Base-by-base conservation (phyloP, 2,113 vertebrate species). In the Butorides virescens region DNA sequence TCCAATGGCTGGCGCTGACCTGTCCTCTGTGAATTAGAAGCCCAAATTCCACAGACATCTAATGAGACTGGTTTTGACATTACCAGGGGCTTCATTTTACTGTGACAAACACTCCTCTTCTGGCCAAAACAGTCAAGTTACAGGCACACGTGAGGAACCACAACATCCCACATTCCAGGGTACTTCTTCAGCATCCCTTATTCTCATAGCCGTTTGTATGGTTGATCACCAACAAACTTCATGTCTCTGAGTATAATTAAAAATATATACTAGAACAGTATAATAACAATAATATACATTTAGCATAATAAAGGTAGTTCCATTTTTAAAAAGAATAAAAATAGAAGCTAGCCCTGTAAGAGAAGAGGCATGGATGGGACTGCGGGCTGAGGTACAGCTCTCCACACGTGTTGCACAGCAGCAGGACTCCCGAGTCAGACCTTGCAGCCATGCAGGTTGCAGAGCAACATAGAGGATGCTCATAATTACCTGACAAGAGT, bases 131-230 rank as follows among this genome's bases (percentile, higher is more conserved):
- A 61, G 29, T 25, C 46, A 58, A 37, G 39, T 77, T 73, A 66
- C 46, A 77, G 59, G 50, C 34, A 70, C 18, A 18, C 13, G 14
- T 3, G 39, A 88, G 14, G 77, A 92, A 36, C 32, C 9, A 67
- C 59, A 77, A 58, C 14, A 58, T 30, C 2, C 1, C 37, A n/a
- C 0, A 0, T 68, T 83, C 76, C 49, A 52, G 34, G 16, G 15
- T 46, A 14, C 21, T 23, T 42, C 59, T 80, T 70, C 74, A 25
- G 30, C 7, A 8, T 36, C 46, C 17, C 36, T 80, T 84, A 23
- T 36, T 89, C 44, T 56, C 50, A 49, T 15, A 73, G 36, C 15
- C 66, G 26, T 47, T 66, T 3, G 2, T 32, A 23, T 37, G 36
- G 36, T 50, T 73, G 49, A 65, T 56, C n/a, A 72, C 22, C 37